Evolutionary conservation across 2,888 invertebrate species (phyloP), one percentile per base, ranked within the genome.

Genomic region (Abscondita cerata): DNA sequence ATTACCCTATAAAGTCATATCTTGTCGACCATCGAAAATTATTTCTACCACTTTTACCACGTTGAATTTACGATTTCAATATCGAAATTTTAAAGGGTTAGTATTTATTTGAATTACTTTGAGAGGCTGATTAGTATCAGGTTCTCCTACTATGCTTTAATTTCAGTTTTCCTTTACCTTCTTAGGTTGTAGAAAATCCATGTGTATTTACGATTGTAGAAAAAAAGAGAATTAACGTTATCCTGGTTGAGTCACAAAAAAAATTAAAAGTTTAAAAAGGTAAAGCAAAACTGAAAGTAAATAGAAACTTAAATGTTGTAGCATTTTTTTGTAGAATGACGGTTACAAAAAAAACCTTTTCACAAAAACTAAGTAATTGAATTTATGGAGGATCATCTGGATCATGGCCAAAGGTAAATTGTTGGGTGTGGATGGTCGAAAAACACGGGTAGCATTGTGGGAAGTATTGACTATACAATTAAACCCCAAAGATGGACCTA

Each of bases 371-470:
- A 41, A 41, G 15, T 41, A 41, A 9, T 41, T 15, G 2, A 2
- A 13, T 41, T 41, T 41, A 41, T 41, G 41, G 41, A 41, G 8
- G 41, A 41, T 41, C 41, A 41, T 16, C 2, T 3, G 15, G 41
- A 41, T 16, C 15, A n/a, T 41, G n/a, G 41, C 41, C n/a, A 13
- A 41, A 41, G 41, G 41, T 16, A 41, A 41, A 44, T 16, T 44
- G n/a, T 44, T 16, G n/a, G 44, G 44, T 4, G 9, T 19, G 9
- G 44, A 44, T 44, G 44, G 44, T 19, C 16, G 44, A 44, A 44
- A 44, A 44, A n/a, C 18, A 19, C 44, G 44, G 2, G 25, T 6
- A 6, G 25, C 25, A n/a, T 44, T 19, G 18, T 44, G 18, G 44
- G 41, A 41, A 41, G 8, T 41, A 3, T 41, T 41, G 15, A 15